These are phyloP conservation scores for Leucophora obtusa DNA, from an alignment of 2,888 invertebrate species.

Conservation along the genomic window DNA sequence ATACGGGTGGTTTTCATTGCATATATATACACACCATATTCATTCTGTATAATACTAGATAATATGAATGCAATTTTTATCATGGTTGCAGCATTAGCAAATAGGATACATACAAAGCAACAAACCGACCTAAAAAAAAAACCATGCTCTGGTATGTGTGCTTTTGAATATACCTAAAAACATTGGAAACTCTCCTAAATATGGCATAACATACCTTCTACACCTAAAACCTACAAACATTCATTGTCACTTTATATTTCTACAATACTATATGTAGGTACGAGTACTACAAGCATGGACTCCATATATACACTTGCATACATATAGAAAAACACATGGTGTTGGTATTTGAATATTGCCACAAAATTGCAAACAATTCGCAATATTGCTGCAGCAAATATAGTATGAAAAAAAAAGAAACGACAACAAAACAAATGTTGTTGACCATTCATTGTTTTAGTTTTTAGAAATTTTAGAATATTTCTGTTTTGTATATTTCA, in stretches of 20 bases:
- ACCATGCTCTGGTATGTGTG: slow-evolving; percentile 13
- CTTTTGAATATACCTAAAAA: slow-evolving; percentile 43
- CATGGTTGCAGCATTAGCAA: slow-evolving; percentile 61
- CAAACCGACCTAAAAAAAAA: slow-evolving; percentile 54
- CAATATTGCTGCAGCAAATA: slow-evolving; percentile 59
- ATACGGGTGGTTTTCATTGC: slow-evolving; percentile 35
- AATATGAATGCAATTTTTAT: slow-evolving; percentile 59
- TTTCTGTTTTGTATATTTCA: slow-evolving; percentile 41
- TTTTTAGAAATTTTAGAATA: neutral
- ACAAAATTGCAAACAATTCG: slow-evolving; percentile 64
- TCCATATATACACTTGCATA: slow-evolving; percentile 10
- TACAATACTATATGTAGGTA: too few species aligned
- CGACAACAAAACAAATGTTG: slow-evolving; percentile 34
- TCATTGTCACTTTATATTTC: slow-evolving; percentile 48
- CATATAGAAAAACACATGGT: slow-evolving; percentile 52
- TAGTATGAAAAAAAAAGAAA: slow-evolving; percentile 8
- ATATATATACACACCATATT: slow-evolving; percentile 15
- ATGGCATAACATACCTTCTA: slow-evolving; percentile 44
- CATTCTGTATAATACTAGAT: slow-evolving; percentile 21
- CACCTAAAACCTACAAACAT: slow-evolving; percentile 38
- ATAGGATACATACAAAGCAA: slow-evolving; percentile 30
- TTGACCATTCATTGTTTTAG: slow-evolving; percentile 51
- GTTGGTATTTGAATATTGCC: slow-evolving; percentile 64
- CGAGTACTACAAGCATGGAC: neutral
- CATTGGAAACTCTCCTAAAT: slow-evolving; percentile 28